Evolutionary conservation across 2,888 invertebrate genomes (phyloP).

Genomic region (Melitaea athalia): DNA sequence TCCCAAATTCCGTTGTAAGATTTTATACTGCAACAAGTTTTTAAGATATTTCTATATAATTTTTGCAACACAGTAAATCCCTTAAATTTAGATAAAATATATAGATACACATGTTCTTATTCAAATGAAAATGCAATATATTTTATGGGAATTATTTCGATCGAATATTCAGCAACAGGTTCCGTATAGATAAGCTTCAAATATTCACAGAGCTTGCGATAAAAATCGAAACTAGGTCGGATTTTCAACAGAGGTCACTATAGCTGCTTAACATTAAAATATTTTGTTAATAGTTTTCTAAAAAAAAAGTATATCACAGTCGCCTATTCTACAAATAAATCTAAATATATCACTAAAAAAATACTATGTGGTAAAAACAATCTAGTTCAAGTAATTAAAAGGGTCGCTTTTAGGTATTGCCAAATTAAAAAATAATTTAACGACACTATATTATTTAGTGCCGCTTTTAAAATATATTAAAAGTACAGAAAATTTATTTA

Average conservation of each 20-base stretch:
- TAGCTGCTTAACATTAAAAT: slow-evolving; percentile 39
- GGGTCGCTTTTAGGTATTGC: no score
- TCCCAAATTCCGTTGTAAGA: slow-evolving; percentile 19
- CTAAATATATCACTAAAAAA: background rate
- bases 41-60: background rate
- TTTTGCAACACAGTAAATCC: background rate
- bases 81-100: background rate
- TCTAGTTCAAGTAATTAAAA: no score
- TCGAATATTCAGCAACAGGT: slow-evolving; percentile 17
- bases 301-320: slow-evolving; percentile 11
- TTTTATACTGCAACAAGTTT: background rate
- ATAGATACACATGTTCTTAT: background rate
- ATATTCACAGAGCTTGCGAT: slow-evolving; percentile 35
- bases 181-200: slow-evolving; percentile 26
- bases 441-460: no score
- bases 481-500: no score
- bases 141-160: slow-evolving; percentile 18
- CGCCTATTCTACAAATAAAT: background rate
- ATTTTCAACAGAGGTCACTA: slow-evolving; percentile 26
- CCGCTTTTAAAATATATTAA: no score
- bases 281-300: slow-evolving; percentile 29
- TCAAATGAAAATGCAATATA: slow-evolving; percentile 15
- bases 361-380: no score
- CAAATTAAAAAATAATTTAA: no score
- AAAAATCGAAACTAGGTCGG: slow-evolving; percentile 39